Evolutionary conservation across 2,888 invertebrate species (phyloP).

Genomic region (Atrina japonica): DNA sequence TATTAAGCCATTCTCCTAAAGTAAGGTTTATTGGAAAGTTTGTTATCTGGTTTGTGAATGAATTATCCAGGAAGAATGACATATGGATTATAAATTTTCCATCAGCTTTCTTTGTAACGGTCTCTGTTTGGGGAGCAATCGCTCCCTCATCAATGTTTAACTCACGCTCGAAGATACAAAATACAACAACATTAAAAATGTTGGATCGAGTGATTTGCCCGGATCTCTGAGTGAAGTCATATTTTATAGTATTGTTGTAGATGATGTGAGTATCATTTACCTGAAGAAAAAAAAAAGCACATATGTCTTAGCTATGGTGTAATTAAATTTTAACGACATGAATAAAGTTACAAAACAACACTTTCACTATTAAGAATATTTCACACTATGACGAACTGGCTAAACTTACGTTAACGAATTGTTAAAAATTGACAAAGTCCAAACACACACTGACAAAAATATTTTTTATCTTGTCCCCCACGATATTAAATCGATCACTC

Average conservation of each 20-base stretch:
- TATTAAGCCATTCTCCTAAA: constrained; percentile 70
- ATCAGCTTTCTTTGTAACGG: constrained; percentile 63
- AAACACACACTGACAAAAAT: too few relatives aligned
- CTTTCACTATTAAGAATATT: too few relatives aligned
- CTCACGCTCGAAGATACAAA: constrained; percentile 67
- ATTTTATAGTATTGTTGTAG: constrained; percentile 67
- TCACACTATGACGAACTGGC: too few relatives aligned
- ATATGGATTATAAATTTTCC: constrained; percentile 65
- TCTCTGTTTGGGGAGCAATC: constrained; percentile 63
- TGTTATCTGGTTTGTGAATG: constrained; percentile 56
- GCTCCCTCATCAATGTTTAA: constrained; percentile 47
- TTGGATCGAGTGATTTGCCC: constrained; percentile 64
- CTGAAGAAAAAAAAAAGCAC: constrained; percentile 54
- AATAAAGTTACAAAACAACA: too few relatives aligned
- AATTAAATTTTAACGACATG: too few relatives aligned
- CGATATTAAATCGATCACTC: too few relatives aligned
- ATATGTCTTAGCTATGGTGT: too few relatives aligned
- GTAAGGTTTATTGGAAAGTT: constrained; percentile 67
- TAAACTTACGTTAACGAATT: too few relatives aligned
- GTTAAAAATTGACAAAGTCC: too few relatives aligned
- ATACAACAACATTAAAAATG: constrained; percentile 67
- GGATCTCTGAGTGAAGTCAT: constrained; percentile 59
- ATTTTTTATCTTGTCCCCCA: too few relatives aligned
- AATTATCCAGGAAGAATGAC: constrained; percentile 63
- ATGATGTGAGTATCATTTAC: constrained; percentile 71